Evolutionary conservation across 2,113 vertebrate species (phyloP), one percentile per base, ranked within the genome.

Genomic region (Ptilonorhynchus violaceus): DNA sequence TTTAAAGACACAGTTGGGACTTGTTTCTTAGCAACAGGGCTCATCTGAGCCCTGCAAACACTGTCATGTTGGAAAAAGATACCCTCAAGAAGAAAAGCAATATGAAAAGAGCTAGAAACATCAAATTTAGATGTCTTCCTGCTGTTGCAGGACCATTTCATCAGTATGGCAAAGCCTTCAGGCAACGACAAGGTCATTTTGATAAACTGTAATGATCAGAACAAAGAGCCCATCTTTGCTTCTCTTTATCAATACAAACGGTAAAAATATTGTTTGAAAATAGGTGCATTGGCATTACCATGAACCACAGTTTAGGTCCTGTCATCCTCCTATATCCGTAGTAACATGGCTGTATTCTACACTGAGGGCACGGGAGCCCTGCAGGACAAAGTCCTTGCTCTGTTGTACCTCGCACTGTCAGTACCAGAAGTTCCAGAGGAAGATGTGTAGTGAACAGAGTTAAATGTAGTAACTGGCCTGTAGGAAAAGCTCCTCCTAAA

Each of bases 21-120:
- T 97, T 89, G 98, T 98, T 97, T 97, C 98, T 97, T 98, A 98
- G 98, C 98, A 98, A 98, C 98, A 60, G 79, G 78, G 83, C 96
- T 96, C 96, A 89, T 97, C 91, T 89, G 77, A 96, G 94, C 89
- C 96, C 90, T 44, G 69, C 72, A 84, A 94, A 96, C 90, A 70
- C 73, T 93, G 91, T 96, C 92, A 47, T 89, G 86, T 89, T 95
- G 92, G 64, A 87, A 91, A 88, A 78, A 27, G 73, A 84, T 97
- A 95, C 70, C 93, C 50, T 8, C 53, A 85, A 89, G 92, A 91
- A 93, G 18, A 90, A 80, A 96, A 67, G 70, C 77, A 67, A 35
- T 56, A 81, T 59, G 49, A 55, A 80, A 95, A 73, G 53, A 77
- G 39, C 41, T 91, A 67, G 44, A 67, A 72, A 88, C 47, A 88